A percentile compares a stretch with the other conserved stretches of the same genome.
Conservation (phyloP, 2,888 invertebrate genomes). For the Andrena praecox region DNA sequence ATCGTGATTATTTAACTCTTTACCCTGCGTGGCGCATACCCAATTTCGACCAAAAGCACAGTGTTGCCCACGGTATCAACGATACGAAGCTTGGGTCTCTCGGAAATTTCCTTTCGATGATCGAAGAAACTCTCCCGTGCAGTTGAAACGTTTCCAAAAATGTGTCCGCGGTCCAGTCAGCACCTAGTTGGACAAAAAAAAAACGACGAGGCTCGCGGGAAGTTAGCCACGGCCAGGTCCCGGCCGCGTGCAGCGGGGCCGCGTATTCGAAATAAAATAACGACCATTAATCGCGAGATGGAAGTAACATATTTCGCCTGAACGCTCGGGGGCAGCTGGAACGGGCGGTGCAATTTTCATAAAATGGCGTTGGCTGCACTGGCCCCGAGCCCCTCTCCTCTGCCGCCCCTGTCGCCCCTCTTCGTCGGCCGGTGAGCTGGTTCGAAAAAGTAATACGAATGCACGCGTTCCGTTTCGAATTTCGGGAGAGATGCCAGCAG, state of each 20-base stretch:
- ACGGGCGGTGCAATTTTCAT: constrained; percentile 80
- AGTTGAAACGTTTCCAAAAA: background rate
- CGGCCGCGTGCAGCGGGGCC: constrained; percentile 25
- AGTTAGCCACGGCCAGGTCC: background rate
- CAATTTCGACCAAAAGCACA: background rate
- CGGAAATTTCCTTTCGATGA: background rate
- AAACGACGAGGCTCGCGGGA: constrained; percentile 2
- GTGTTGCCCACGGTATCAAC: background rate
- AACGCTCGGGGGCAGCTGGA: constrained; percentile 71
- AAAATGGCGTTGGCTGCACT: constrained; percentile 74
- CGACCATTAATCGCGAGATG: constrained; percentile 78
- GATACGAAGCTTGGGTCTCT: background rate
- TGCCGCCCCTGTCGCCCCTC: constrained; percentile 23
- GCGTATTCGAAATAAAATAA: constrained; percentile 76
- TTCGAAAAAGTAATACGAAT: constrained; percentile 76
- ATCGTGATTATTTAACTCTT: background rate
- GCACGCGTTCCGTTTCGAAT: constrained; percentile 58
- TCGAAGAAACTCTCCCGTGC: constrained; percentile 3
- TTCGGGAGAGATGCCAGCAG: constrained; percentile 68
- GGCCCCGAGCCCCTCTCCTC: constrained; percentile 44
- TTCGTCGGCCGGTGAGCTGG: constrained; percentile 49
- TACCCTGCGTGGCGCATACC: background rate
- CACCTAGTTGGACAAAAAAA: constrained; percentile 1
- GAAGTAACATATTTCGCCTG: constrained; percentile 75
- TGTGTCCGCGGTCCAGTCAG: background rate